Conservation (phyloP, 2,888 invertebrate genomes). For the Oxytorus armatus region DNA sequence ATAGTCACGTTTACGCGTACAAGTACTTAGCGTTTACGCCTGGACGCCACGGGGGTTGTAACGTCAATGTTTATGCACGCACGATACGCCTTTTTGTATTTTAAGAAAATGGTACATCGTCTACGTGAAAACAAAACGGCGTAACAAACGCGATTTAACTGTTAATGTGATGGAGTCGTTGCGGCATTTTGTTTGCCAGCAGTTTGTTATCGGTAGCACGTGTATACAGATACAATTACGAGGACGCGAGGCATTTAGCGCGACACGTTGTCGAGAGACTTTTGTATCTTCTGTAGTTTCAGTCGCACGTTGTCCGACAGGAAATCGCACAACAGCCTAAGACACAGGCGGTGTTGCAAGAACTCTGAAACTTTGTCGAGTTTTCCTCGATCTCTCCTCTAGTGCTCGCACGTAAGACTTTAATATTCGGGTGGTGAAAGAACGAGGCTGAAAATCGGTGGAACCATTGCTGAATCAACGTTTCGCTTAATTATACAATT, state of each 20-base stretch:
- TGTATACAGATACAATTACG: not conserved
- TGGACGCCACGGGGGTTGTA: no score
- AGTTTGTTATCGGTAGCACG: not conserved
- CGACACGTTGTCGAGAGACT: not conserved
- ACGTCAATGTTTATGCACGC: not conserved
- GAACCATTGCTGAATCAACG: no score
- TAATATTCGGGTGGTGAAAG: not conserved
- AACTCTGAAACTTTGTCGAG: not conserved
- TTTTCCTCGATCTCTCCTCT: not conserved
- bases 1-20: not conserved
- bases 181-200: not conserved
- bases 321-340: not conserved
- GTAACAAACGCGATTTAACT: not conserved
- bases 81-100: not conserved
- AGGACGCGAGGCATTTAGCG: not conserved
- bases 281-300: not conserved
- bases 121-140: not conserved
- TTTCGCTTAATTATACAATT: no score
- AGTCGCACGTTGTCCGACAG: conserved; percentile 1
- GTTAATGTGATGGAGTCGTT: not conserved
- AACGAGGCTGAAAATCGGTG: not conserved
- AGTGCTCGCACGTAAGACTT: not conserved
- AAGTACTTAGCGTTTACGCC: not conserved
- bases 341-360: not conserved
- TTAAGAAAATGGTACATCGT: not conserved